These are phyloP conservation scores for Vanessa cardui DNA, from an alignment of 2,888 invertebrate genomes.

Conservation along the genomic window DNA sequence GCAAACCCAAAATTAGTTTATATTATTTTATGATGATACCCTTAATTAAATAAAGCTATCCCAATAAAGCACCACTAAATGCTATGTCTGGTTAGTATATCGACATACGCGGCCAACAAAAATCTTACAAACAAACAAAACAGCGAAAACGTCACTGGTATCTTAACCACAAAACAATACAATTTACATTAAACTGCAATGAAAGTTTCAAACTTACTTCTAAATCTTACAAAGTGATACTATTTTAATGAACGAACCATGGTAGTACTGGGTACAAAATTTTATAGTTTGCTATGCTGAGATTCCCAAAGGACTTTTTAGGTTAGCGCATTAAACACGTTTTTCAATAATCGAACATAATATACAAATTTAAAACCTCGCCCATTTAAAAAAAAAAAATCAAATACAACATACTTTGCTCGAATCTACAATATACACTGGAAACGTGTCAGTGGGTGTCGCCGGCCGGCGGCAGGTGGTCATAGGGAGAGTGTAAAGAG, in stretches of 20 bases:
- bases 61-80: conserved; percentile 52
- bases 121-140: conserved; percentile 47
- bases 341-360: not conserved
- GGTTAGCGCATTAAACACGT: not conserved
- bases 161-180: not conserved
- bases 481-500: not conserved
- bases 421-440: conserved; percentile 12
- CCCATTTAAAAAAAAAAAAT: not conserved
- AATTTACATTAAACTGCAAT: not conserved
- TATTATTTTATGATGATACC: conserved; percentile 58
- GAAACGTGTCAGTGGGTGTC: conserved; percentile 1
- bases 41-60: conserved; percentile 62
- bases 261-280: too few relatives aligned
- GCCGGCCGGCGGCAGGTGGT: not conserved
- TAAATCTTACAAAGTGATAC: not conserved
- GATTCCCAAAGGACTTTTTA: not conserved
- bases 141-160: conserved; percentile 10
- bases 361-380: not conserved
- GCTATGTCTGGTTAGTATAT: conserved; percentile 30
- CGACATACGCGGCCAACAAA: conserved; percentile 43
- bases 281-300: too few relatives aligned
- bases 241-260: not conserved
- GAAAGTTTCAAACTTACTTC: conserved; percentile 2
- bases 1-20: conserved; percentile 80
- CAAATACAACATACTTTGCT: not conserved